These are phyloP conservation scores for Hyaena hyaena DNA, from an alignment of 2,113 vertebrate genomes.

Conservation along the genomic window DNA sequence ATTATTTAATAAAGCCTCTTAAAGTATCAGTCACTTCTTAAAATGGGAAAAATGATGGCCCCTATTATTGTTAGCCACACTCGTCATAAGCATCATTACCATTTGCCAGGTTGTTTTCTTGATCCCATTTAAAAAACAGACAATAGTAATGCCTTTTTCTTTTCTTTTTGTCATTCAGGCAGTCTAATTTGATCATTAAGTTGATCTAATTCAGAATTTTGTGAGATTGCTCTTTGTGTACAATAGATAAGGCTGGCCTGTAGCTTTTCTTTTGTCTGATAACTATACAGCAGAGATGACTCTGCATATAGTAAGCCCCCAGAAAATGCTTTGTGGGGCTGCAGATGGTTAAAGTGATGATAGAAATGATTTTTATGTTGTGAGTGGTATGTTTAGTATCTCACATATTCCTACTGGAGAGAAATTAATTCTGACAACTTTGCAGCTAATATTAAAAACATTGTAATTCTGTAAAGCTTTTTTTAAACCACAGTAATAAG, in stretches of 20 bases:
- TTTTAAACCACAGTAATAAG: neutral
- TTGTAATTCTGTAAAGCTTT: neutral
- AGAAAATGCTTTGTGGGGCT: neutral
- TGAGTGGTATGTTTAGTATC: neutral
- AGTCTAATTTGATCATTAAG: slow-evolving; percentile 2
- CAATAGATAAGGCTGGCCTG: neutral
- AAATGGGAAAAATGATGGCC: neutral
- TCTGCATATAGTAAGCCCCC: neutral
- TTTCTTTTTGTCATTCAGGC: neutral
- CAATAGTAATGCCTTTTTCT: neutral
- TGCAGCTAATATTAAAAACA: neutral
- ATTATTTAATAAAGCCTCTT: slow-evolving; percentile 6
- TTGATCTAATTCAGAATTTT: slow-evolving; percentile 6
- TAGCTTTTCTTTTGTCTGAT: neutral
- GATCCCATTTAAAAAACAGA: neutral
- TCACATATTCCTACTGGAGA: neutral
- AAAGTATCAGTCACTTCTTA: neutral
- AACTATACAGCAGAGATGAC: neutral
- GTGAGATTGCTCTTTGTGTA: neutral
- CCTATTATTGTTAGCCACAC: neutral
- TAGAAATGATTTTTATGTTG: neutral
- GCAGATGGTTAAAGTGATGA: neutral
- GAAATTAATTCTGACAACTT: slow-evolving; percentile 8
- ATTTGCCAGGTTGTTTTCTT: neutral
- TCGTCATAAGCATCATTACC: neutral